These are phyloP conservation scores for Ptychobarbus kaznakovi DNA, from an alignment of 2,797 vertebrate species.

Conservation along the genomic window DNA sequence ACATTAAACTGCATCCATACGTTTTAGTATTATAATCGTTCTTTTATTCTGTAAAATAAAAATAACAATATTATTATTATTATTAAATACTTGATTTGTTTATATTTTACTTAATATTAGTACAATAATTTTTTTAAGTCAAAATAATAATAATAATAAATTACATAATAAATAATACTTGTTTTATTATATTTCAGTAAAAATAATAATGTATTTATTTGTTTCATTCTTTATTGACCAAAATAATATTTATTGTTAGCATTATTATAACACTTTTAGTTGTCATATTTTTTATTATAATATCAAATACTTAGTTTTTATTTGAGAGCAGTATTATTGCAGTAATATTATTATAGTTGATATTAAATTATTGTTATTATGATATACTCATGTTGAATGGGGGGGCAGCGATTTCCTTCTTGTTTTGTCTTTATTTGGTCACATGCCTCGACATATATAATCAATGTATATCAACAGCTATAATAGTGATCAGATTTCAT, in stretches of 20 bases:
- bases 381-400: background rate
- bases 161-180: background rate
- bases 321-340: background rate
- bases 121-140: background rate
- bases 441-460: background rate
- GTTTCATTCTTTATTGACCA: background rate
- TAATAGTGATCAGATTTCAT: background rate
- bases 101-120: background rate
- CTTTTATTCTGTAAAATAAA: background rate
- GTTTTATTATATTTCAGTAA: background rate
- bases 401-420: background rate
- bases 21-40: background rate
- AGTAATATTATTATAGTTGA: no score
- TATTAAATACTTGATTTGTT: background rate
- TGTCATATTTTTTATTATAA: background rate
- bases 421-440: background rate
- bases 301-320: background rate
- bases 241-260: background rate
- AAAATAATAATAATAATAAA: background rate
- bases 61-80: background rate
- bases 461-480: background rate
- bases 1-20: background rate
- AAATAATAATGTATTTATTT: background rate
- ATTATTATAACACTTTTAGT: background rate
- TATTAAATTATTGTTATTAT: no score